These are phyloP conservation scores for Allacma fusca DNA, from an alignment of 2,888 invertebrate genomes.

Conservation along the genomic window DNA sequence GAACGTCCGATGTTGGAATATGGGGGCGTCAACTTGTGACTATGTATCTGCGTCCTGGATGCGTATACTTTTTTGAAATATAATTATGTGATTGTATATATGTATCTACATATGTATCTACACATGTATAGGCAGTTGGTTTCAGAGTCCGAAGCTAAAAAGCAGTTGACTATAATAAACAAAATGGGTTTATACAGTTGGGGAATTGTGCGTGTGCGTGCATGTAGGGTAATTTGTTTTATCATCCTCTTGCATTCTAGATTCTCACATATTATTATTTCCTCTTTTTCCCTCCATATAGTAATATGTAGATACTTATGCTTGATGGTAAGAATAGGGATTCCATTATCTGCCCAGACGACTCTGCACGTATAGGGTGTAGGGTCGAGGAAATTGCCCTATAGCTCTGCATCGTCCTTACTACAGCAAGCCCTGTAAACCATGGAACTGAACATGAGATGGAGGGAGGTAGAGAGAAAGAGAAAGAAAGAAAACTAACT, in stretches of 20 bases:
- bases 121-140: no score
- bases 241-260: not conserved
- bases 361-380: no score
- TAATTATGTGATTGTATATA: no score
- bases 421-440: not conserved
- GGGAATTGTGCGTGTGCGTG: not conserved
- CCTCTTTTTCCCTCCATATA: not conserved
- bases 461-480: conserved; percentile 34
- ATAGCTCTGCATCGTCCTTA: not conserved
- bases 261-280: not conserved
- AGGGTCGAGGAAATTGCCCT: not conserved
- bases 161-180: no score
- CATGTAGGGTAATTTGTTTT: conserved; percentile 5
- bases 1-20: no score
- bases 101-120: no score
- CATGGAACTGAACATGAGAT: conserved; percentile 13
- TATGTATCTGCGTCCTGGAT: no score
- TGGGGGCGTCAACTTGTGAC: no score
- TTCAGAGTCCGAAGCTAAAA: no score
- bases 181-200: no score
- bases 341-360: not conserved
- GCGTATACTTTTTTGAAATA: no score
- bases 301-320: not conserved
- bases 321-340: not conserved
- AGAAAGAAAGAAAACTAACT: conserved; percentile 56